A percentile compares a stretch with the other conserved stretches of the same genome.
Conservation (phyloP, 2,888 invertebrate genomes). For the Xestia sexstrigata region DNA sequence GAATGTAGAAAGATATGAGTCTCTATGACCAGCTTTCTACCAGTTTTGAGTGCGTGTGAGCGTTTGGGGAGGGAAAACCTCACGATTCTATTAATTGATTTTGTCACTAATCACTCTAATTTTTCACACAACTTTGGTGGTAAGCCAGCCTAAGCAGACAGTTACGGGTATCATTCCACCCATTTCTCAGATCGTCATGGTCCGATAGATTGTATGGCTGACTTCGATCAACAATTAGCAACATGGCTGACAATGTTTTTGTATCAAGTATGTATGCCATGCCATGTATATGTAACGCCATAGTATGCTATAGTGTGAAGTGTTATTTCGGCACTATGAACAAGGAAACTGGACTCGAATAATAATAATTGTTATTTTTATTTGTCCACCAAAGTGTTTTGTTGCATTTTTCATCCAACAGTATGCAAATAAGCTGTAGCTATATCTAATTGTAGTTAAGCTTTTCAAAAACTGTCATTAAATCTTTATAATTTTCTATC, state of each 20-base stretch:
- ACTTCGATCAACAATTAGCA: no score
- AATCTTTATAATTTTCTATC: background rate
- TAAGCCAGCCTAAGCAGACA: background rate
- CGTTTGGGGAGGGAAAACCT: background rate
- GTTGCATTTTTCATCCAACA: background rate
- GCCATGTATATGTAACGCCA: background rate
- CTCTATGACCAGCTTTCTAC: background rate
- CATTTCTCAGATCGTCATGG: background rate
- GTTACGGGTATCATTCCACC: background rate
- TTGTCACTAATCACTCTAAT: background rate
- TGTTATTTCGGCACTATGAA: background rate
- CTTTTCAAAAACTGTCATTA: background rate
- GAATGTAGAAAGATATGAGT: background rate
- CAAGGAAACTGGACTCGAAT: background rate
- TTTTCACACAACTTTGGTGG: background rate
- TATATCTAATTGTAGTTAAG: conserved; percentile 1
- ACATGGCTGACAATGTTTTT: background rate
- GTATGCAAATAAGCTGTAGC: background rate
- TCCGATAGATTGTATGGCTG: background rate
- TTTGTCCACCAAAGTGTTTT: background rate
- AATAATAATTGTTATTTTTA: background rate
- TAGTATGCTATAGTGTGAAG: background rate
- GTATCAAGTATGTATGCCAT: background rate
- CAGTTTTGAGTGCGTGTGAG: background rate
- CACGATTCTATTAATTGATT: background rate